Base-by-base conservation (phyloP, 1,140 invertebrate genomes). In the Meteorus sp. region DNA sequence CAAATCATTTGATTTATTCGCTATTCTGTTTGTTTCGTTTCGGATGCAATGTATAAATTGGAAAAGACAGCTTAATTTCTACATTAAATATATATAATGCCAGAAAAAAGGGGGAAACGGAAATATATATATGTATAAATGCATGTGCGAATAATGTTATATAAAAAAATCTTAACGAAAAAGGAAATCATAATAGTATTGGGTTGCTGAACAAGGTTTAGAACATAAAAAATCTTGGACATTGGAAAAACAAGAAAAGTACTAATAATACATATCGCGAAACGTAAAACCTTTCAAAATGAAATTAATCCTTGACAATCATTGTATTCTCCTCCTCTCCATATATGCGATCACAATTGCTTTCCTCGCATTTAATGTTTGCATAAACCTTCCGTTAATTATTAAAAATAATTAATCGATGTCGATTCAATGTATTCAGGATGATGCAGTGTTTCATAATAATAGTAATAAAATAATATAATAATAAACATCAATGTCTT, bases 221-320 rank as follows among this genome's bases (percentile, higher is more conserved):
- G n/a, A n/a, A n/a, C n/a, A n/a, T n/a, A n/a, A n/a, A n/a, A n/a
- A n/a, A n/a, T n/a, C n/a, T n/a, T n/a, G n/a, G n/a, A n/a, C n/a
- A n/a, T n/a, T n/a, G n/a, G n/a, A n/a, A n/a, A n/a, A n/a, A n/a
- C n/a, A n/a, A n/a, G n/a, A n/a, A n/a, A n/a, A n/a, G n/a, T n/a
- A n/a, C n/a, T n/a, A n/a, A n/a, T n/a, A 53, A 19, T 29, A 13
- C 9, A 55, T 33, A 23, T 60, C 44, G 61, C 41, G 51, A n/a
- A 9, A 23, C n/a, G 9, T 9, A 25, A 45, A 69, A 69, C 63
- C 61, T 69, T 73, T 73, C 67, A 69, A 71, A 72, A 70, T 69
- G 67, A 70, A 71, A 73, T 70, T 73, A 60, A 72, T 75, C 65
- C 67, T 73, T 73, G 69, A 72, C 65, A 70, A 69, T 68, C 65